These are phyloP conservation scores for Aplochiton taeniatus DNA, from an alignment of 2,797 vertebrate species.

Conservation along the genomic window DNA sequence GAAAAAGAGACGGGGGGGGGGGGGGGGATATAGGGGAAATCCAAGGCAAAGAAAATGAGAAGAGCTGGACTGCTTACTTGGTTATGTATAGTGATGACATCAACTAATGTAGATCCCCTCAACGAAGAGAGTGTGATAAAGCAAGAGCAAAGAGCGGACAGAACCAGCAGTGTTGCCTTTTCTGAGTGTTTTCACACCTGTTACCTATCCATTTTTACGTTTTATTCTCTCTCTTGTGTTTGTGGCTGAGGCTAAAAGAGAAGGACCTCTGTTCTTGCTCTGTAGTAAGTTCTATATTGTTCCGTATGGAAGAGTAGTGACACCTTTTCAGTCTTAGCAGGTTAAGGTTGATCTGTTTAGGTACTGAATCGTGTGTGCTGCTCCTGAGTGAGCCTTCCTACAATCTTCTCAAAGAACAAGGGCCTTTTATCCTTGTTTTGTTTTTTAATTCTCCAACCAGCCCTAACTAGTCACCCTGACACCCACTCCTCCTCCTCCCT, in stretches of 20 bases:
- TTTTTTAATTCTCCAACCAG: constrained; percentile 22
- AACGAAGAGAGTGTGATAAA: constrained; percentile 44
- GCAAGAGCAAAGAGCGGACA: constrained; percentile 65
- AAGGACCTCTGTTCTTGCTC: constrained; percentile 53
- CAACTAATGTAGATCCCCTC: constrained; percentile 63
- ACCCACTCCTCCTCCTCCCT: neutral
- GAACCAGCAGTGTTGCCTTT: constrained; percentile 84
- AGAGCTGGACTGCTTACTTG: constrained; percentile 72
- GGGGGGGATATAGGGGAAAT: constrained; percentile 14
- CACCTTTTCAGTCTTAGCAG: constrained; percentile 64
- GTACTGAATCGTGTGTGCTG: constrained; percentile 69
- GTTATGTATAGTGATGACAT: constrained; percentile 71
- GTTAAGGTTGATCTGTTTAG: constrained; percentile 65
- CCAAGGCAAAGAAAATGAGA: too few species aligned
- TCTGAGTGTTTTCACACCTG: constrained; percentile 76
- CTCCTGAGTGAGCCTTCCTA: constrained; percentile 45
- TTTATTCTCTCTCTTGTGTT: constrained; percentile 68
- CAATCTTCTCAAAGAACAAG: constrained; percentile 54
- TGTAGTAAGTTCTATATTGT: constrained; percentile 61
- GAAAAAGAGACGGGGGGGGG: constrained; percentile 52
- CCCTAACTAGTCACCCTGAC: constrained; percentile 53
- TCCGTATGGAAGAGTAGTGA: constrained; percentile 54
- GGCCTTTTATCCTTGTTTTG: constrained; percentile 40
- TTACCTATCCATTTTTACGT: constrained; percentile 68
- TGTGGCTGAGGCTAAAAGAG: constrained; percentile 55